A percentile compares a stretch with the other conserved stretches of the same genome.
phyloP scores from a whole-genome alignment of 2,113 vertebrate genomes.

The Datnioides undecimradiatus region DNA sequence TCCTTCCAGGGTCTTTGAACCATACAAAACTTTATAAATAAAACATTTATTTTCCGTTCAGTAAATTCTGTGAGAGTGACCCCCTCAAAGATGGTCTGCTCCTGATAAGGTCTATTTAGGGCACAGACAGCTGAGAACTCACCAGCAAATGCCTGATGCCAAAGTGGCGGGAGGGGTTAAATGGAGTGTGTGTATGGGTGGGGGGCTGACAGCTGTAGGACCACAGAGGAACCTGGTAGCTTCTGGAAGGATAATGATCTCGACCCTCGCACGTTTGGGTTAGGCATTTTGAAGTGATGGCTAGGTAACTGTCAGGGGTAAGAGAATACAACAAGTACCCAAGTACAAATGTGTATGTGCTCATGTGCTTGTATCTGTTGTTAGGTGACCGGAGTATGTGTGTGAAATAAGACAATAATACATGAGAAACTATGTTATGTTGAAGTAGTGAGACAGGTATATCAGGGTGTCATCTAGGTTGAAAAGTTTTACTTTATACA shows the following conservation, averaged over 20 bases:
- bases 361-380: background rate
- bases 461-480: background rate
- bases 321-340: background rate
- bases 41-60: fast-evolving
- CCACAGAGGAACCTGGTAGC: conserved; percentile 70
- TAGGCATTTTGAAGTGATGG: background rate
- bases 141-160: conserved; percentile 79
- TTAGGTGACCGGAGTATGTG: too few relatives aligned
- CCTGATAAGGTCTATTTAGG: conserved; percentile 84
- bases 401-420: background rate
- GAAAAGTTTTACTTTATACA: background rate
- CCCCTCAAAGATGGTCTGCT: conserved; percentile 71
- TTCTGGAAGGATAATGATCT: conserved; percentile 82
- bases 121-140: conserved; percentile 85
- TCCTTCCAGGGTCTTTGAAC: background rate
- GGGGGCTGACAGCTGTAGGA: conserved; percentile 76
- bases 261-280: background rate
- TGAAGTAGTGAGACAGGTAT: background rate
- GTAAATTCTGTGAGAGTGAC: conserved; percentile 8
- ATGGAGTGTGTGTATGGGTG: conserved; percentile 12
- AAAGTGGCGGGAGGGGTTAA: conserved; percentile 44
- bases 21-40: background rate
- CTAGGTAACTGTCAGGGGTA: background rate
- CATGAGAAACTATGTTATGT: background rate
- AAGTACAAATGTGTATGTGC: background rate